Conservation (phyloP, 2,797 vertebrate species). For the Myiotriccus ornatus region DNA sequence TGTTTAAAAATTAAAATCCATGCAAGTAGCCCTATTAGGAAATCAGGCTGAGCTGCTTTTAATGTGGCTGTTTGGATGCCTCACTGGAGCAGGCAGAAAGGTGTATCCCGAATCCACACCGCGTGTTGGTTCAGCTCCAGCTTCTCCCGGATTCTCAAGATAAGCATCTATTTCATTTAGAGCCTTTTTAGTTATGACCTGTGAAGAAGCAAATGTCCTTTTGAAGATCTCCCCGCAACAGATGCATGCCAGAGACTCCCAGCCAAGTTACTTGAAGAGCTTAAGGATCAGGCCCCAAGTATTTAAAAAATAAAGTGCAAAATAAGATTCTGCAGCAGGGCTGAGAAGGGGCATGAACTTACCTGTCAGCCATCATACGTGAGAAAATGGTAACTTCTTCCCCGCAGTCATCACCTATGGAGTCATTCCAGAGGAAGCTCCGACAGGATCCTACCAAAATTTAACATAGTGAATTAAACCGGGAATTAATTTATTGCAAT, state of each 20-base stretch:
- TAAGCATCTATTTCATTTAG: constrained; percentile 15
- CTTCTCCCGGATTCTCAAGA: not conserved
- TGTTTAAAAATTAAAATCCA: constrained; percentile 8
- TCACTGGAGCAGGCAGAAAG: not conserved
- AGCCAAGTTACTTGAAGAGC: not conserved
- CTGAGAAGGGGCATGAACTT: not conserved
- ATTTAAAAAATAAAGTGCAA: not conserved
- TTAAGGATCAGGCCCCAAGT: not conserved
- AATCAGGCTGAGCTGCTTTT: not conserved
- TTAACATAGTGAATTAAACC: not conserved
- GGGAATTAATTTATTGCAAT: not conserved
- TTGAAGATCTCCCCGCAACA: constrained; percentile 21
- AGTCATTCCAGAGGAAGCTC: not conserved
- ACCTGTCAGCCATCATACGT: accelerated
- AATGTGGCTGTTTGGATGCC: not conserved
- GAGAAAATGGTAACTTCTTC: not conserved
- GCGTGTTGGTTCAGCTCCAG: not conserved
- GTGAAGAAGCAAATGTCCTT: constrained; percentile 19
- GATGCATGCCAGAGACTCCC: constrained; percentile 13
- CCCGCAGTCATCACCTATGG: not conserved
- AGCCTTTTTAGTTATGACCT: constrained; percentile 9
- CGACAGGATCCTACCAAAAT: not conserved
- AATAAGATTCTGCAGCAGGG: not conserved
- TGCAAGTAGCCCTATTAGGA: not conserved
- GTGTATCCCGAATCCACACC: not conserved